A percentile compares a stretch with the other conserved stretches of the same genome.
phyloP scores from a whole-genome alignment of 2,797 vertebrate species.

The Sebastiscus tertius region DNA sequence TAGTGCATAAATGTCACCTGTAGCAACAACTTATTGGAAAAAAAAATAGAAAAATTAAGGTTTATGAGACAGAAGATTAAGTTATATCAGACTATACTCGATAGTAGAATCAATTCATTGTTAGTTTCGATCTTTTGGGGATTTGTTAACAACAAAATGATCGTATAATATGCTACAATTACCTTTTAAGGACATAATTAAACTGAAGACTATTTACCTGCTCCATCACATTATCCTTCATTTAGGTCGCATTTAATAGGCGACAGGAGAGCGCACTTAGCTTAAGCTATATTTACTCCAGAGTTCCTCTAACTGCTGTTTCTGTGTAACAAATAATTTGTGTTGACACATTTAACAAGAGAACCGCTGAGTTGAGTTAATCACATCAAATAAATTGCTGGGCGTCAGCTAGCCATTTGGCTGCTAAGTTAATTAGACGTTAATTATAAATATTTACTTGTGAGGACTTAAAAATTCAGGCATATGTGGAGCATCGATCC shows the following conservation, averaged over 20 bases:
- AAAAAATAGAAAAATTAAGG: background rate
- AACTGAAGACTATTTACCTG: background rate
- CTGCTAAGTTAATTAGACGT: slow-evolving; percentile 12
- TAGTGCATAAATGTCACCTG: background rate
- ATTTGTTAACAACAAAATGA: background rate
- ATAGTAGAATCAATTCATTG: background rate
- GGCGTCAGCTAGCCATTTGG: background rate
- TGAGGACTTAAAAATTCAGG: background rate
- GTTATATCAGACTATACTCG: background rate
- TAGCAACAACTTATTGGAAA: background rate
- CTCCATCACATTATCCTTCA: background rate
- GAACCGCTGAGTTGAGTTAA: background rate
- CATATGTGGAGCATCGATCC: slow-evolving; percentile 11
- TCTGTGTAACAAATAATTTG: background rate
- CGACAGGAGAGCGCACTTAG: background rate
- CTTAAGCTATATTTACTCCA: slow-evolving; percentile 1
- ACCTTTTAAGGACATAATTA: background rate
- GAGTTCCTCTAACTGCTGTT: background rate
- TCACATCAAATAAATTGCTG: slow-evolving; percentile 18
- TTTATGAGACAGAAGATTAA: background rate
- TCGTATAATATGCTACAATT: background rate
- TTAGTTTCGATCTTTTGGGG: background rate
- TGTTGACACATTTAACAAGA: slow-evolving; percentile 14
- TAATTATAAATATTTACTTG: slow-evolving; percentile 18
- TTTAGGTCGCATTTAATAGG: background rate